Percentiles rank a stretch among this genome's conserved stretches.
Conservation (phyloP, 2,888 invertebrate species). For the Amphiduros pacificus region DNA sequence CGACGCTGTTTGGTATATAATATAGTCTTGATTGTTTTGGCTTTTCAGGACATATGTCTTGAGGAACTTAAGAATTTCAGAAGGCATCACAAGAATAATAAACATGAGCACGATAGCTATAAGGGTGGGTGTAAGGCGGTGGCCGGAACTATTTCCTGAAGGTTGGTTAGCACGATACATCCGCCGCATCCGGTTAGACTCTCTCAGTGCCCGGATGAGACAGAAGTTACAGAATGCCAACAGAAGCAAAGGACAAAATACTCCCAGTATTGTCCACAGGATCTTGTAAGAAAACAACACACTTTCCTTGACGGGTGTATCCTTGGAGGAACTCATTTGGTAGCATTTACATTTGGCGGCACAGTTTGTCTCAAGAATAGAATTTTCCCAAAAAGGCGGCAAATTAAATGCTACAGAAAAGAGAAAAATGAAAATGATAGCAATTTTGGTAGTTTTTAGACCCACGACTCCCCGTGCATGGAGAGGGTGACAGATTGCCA, state of each 20-base stretch:
- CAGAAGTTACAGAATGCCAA: constrained; percentile 52
- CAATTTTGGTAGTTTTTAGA: constrained; percentile 63
- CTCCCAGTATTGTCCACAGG: constrained; percentile 46
- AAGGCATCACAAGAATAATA: constrained; percentile 50
- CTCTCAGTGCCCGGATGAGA: constrained; percentile 49
- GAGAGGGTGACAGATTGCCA: constrained; percentile 75
- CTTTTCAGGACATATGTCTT: neutral
- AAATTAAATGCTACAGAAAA: constrained; percentile 71
- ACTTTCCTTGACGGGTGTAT: constrained; percentile 33
- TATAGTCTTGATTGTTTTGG: neutral
- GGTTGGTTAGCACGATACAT: constrained; percentile 32
- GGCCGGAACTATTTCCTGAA: constrained; percentile 34
- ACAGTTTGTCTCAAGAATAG: constrained; percentile 15
- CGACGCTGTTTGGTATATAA: constrained; percentile 1
- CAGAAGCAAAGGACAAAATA: constrained; percentile 47
- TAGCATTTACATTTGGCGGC: constrained; percentile 16
- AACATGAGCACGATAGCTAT: constrained; percentile 55
- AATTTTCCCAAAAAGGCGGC: constrained; percentile 61
- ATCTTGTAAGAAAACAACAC: too few relatives aligned
- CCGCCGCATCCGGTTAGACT: constrained; percentile 43
- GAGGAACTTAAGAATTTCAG: constrained; percentile 48
- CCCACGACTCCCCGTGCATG: constrained; percentile 70
- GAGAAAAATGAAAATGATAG: constrained; percentile 69
- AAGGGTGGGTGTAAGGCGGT: constrained; percentile 50
- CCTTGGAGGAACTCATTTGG: constrained; percentile 7